Percentiles rank a stretch among this genome's conserved stretches.
Conservation (phyloP, 1,140 invertebrate species). For the Pogonus chalceus region DNA sequence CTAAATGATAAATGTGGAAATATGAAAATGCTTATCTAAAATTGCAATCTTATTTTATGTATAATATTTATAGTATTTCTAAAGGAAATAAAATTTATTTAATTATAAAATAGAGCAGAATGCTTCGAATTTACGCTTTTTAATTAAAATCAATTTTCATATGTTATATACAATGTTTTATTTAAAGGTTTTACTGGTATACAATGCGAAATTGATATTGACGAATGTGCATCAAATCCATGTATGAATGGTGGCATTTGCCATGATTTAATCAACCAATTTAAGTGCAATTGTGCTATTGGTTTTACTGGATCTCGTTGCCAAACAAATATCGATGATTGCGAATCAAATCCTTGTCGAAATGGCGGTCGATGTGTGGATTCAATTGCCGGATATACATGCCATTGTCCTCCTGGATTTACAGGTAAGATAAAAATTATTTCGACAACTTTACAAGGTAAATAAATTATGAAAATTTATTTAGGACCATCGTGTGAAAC, state of each 20-base stretch:
- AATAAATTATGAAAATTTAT: constrained; percentile 10
- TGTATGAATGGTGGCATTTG: constrained; percentile 80
- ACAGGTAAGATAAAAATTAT: constrained; percentile 45
- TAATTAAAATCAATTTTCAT: no score
- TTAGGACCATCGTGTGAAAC: constrained; percentile 72
- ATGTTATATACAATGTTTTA: no score
- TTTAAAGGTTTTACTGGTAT: constrained; percentile 77
- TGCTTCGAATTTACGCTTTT: no score
- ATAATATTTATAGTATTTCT: no score
- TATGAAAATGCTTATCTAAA: no score
- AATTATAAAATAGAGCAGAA: no score
- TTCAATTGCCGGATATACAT: constrained; percentile 74
- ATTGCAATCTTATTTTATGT: no score
- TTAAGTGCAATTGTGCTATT: constrained; percentile 73
- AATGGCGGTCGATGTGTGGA: constrained; percentile 82
- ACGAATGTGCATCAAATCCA: constrained; percentile 80
- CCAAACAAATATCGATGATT: constrained; percentile 86
- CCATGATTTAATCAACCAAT: constrained; percentile 77
- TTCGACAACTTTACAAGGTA: no score
- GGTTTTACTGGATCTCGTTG: constrained; percentile 79
- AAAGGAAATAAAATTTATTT: no score
- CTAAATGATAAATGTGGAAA: no score
- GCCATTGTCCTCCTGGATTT: constrained; percentile 77
- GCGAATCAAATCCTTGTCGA: constrained; percentile 69
- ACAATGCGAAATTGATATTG: constrained; percentile 84